Evolutionary conservation across 2,888 invertebrate genomes (phyloP), one percentile per base, ranked within the genome.

Genomic region (Orchesellides sinensis): DNA sequence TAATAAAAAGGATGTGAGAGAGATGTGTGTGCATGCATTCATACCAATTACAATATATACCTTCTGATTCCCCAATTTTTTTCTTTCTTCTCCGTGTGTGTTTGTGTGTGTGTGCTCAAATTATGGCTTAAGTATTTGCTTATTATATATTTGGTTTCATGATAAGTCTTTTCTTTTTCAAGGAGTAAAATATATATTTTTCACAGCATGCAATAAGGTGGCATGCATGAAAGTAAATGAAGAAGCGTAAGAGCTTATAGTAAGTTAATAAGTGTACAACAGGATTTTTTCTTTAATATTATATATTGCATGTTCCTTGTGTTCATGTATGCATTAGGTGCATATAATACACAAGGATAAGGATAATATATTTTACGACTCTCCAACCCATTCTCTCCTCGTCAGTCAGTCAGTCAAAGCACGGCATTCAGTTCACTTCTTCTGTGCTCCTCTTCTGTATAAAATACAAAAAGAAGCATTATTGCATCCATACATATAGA

Each of bases 291-390:
- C 35, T 59, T 12, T 63, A 32, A 49, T n/a, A n/a, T 19, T 74
- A 75, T 56, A 75, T 75, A 66, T 66, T 75, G 75, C 75, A 66
- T 17, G 17, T 52, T 17, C 10, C 19, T 21, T 52, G 52, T 52
- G 8, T 52, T 52, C 21, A 19, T 52, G 52, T 52, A 21, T 35
- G 35, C 17, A 5, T 49, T 8, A 49, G 6, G 49, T n/a, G n/a
- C 40, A 40, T 14, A 40, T 32, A 32, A 32, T 40, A 40, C 40
- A 10, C 14, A 40, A 10, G 4, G 2, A 5, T 2, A 70, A 79
- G 79, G 79, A 79, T 70, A 79, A 70, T 77, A 68, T 77, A 69
- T 79, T 79, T 79, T 79, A 79, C 70, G 79, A 70, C 70, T 79
- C 59, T 63, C 69, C n/a, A n/a, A n/a, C n/a, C n/a, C 68, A 61